Evolutionary conservation across 2,797 vertebrate species (phyloP).

Genomic region (Erethizon dorsatum): DNA sequence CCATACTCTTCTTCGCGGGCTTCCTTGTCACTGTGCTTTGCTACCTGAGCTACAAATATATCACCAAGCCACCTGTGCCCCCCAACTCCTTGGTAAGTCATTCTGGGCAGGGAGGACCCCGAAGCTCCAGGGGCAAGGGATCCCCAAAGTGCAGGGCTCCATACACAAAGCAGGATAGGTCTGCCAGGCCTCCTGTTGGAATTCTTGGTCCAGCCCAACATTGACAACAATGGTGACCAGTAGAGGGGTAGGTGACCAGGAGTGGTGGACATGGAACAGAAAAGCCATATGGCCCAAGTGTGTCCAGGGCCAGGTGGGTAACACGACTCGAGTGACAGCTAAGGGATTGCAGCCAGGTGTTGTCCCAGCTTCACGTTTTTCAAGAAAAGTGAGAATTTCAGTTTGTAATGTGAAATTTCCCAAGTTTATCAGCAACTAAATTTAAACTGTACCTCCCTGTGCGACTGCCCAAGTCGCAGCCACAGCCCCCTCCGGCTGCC

Average conservation of each 20-base stretch:
- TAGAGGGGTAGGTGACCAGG: fast-evolving
- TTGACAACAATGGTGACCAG: fast-evolving
- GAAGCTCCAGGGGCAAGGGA: neutral
- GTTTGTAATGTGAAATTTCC: neutral
- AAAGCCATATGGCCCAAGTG: neutral
- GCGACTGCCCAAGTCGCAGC: neutral
- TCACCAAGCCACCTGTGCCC: conserved; percentile 83
- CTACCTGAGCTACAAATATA: conserved; percentile 86
- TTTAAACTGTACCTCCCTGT: neutral
- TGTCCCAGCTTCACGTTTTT: neutral
- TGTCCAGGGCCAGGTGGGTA: neutral
- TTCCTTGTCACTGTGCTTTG: conserved; percentile 75
- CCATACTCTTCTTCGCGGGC: conserved; percentile 76
- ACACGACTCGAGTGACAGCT: neutral
- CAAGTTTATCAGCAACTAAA: neutral
- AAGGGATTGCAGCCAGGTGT: fast-evolving
- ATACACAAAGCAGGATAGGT: neutral
- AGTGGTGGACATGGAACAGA: fast-evolving
- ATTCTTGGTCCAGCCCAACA: neutral
- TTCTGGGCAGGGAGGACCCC: neutral
- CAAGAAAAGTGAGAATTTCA: conserved; percentile 3
- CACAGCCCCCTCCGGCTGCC: neutral
- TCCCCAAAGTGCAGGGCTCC: fast-evolving
- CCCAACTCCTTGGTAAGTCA: conserved; percentile 88
- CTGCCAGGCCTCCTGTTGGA: neutral